phyloP scores from a whole-genome alignment of 2,797 vertebrate species.

The Trachops cirrhosus region DNA sequence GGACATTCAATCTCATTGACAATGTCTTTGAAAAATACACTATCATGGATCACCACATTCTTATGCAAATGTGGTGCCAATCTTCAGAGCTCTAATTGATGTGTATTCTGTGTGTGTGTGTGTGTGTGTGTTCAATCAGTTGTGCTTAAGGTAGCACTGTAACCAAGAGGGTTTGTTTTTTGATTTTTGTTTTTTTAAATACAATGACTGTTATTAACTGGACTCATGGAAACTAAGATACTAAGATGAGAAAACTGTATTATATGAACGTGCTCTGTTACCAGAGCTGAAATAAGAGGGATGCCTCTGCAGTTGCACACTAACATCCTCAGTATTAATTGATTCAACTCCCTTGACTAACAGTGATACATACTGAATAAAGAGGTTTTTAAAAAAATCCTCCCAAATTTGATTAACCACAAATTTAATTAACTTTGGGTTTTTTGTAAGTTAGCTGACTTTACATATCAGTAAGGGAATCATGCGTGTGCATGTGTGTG shows the following conservation, averaged over 20 bases:
- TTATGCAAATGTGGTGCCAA: constrained; percentile 30
- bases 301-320: not conserved
- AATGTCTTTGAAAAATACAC: not conserved
- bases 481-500: not conserved
- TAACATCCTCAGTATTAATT: not conserved
- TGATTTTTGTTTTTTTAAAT: not conserved
- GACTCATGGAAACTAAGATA: constrained; percentile 40
- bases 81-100: constrained; percentile 1
- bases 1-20: constrained; percentile 20
- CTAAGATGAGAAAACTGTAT: not conserved
- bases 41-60: constrained; percentile 28
- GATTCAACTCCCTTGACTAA: not conserved
- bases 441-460: constrained; percentile 36
- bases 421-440: constrained; percentile 44
- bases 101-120: not conserved
- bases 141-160: not conserved
- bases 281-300: not conserved
- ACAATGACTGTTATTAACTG: not conserved
- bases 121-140: not conserved
- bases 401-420: constrained; percentile 56
- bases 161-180: not conserved
- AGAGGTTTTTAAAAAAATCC: not conserved
- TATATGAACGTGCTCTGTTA: not conserved
- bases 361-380: not conserved
- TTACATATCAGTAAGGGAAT: not conserved